These are phyloP conservation scores for Hedya salicella DNA, from an alignment of 2,888 invertebrate genomes.

Conservation along the genomic window DNA sequence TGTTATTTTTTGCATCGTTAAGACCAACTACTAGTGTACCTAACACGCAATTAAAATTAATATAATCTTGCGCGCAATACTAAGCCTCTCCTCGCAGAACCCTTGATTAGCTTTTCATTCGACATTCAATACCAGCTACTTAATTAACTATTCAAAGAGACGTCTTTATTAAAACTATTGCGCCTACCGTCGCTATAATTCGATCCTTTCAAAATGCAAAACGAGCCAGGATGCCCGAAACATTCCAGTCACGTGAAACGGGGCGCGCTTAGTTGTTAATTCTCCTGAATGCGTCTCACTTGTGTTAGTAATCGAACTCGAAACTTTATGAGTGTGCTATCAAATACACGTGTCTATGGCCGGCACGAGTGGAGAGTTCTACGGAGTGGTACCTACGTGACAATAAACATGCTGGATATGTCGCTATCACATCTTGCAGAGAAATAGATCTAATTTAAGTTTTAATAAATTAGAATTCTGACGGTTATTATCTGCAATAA, in stretches of 20 bases:
- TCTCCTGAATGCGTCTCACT: slow-evolving; percentile 59
- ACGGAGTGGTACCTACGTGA: slow-evolving; percentile 13
- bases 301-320: slow-evolving; percentile 70
- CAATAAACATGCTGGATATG: slow-evolving; percentile 16
- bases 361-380: slow-evolving; percentile 18
- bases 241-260: slow-evolving; percentile 66
- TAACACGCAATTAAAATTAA: not conserved
- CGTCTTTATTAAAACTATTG: slow-evolving; percentile 33
- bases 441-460: too few species aligned
- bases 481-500: too few species aligned
- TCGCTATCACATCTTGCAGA: not conserved
- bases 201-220: slow-evolving; percentile 39
- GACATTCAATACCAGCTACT: slow-evolving; percentile 16
- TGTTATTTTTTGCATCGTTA: too few species aligned
- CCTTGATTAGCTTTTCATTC: slow-evolving; percentile 23
- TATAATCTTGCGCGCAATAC: not conserved
- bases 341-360: slow-evolving; percentile 47
- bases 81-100: not conserved
- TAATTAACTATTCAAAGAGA: slow-evolving; percentile 28
- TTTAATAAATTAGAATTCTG: too few species aligned
- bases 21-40: too few species aligned
- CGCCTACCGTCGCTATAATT: slow-evolving; percentile 31
- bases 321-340: slow-evolving; percentile 63
- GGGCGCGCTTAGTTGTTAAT: slow-evolving; percentile 69
- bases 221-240: slow-evolving; percentile 46